These are phyloP conservation scores for Tetramorium alpestre DNA, from an alignment of 1,140 invertebrate species.

Conservation along the genomic window DNA sequence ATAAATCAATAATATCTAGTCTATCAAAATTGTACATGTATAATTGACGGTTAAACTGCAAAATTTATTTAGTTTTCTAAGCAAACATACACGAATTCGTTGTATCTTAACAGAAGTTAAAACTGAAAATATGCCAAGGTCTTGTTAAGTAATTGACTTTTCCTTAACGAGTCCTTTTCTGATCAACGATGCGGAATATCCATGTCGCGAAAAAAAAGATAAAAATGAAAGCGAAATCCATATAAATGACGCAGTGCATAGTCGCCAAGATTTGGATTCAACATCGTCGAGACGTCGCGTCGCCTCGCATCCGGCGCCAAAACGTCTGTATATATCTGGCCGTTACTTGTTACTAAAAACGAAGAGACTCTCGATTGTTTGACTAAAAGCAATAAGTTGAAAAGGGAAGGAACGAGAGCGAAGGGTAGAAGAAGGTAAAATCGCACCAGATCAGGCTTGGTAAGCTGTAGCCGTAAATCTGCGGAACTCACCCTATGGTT, in stretches of 20 bases:
- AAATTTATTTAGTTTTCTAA: not conserved
- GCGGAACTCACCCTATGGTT: not conserved
- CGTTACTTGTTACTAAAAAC: slow-evolving; percentile 42
- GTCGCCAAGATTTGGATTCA: slow-evolving; percentile 45
- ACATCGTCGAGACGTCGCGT: slow-evolving; percentile 54
- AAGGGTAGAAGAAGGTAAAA: slow-evolving; percentile 49
- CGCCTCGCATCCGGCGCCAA: slow-evolving; percentile 49
- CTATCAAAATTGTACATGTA: not conserved
- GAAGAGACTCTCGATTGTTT: not conserved
- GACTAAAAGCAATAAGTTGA: slow-evolving; percentile 28
- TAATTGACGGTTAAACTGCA: not conserved
- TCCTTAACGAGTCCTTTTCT: not conserved
- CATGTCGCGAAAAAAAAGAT: slow-evolving; percentile 7
- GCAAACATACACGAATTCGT: not conserved
- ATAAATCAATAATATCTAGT: slow-evolving; percentile 4
- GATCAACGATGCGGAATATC: slow-evolving; percentile 31
- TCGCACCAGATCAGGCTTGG: not conserved
- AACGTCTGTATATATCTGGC: slow-evolving; percentile 31
- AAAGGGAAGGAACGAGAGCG: slow-evolving; percentile 7
- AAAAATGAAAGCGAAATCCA: slow-evolving; percentile 49
- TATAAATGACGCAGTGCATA: slow-evolving; percentile 47
- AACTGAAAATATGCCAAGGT: slow-evolving; percentile 34
- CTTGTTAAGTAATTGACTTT: slow-evolving; percentile 48
- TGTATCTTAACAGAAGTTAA: not conserved
- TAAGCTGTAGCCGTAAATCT: slow-evolving; percentile 41